Evolutionary conservation across 2,797 vertebrate genomes (phyloP), one percentile per base, ranked within the genome.

Genomic region (Scleropages formosus): DNA sequence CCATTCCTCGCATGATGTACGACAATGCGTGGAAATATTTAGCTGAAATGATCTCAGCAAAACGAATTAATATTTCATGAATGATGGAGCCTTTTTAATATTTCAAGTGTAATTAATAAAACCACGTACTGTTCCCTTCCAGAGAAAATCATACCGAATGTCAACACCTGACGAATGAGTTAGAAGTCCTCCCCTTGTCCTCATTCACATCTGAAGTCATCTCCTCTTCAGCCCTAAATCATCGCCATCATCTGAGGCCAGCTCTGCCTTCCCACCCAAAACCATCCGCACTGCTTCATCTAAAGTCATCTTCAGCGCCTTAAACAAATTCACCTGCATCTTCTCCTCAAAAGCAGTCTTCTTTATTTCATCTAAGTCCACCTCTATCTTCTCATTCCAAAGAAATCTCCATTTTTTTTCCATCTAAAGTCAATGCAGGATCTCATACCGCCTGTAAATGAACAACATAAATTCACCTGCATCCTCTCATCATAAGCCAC

Each of bases 41-140:
- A 88, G 85, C 84, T 1, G 79, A 81, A 82, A 90, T 87, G 85
- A 90, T 91, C 83, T 85, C 72, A 81, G 87, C 75, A 80, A 88
- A 89, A 91, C 84, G 79, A 88, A 90, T 91, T 78, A 88, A 91
- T 92, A 89, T 91, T 92, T 90, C 83, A 92, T 90, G 83, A 85
- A 80, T 88, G 88, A 91, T 89, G 82, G 87, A 88, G 89, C 86
- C 85, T 87, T 89, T 91, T 91, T 88, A 89, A 92, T 91, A 91
- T 92, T 90, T 90, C 84, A 89, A 81, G 82, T 84, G 89, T 89
- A 91, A 93, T 92, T 92, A 91, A 91, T 92, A 89, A 88, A 85
- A 78, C 80, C 80, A 75, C 79, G 76, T 80, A 84, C 84, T 49
- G 76, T 83, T 86, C 82, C 79, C 80, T 82, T 81, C 83, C 77